Evolutionary conservation across 1,140 invertebrate species (phyloP), one percentile per base, ranked within the genome.

Genomic region (Pseudachorutes palmiensis): DNA sequence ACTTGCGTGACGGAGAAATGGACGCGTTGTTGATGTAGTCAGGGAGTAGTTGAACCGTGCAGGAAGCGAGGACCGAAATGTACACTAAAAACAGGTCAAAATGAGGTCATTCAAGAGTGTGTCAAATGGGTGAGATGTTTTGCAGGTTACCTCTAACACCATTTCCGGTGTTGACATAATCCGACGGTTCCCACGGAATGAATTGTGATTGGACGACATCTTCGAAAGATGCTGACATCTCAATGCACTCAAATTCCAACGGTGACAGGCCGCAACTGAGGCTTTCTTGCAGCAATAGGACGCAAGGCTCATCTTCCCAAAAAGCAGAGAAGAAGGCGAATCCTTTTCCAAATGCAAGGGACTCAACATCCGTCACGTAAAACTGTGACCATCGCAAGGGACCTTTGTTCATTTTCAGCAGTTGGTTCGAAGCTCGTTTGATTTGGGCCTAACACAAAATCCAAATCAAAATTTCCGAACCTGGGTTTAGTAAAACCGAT

Each of bases 271-370:
- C 22, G 16, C 57, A 57, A 28, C 41, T 64, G 5, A 58, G 22
- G 48, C 49, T 61, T 58, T 73, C 72, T 61, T 73, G 67, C 3
- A 73, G n/a, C 9, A 73, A 36, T 19, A 73, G 62, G 41, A 67
- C 51, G 51, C 69, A 71, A 22, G 65, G 60, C 32, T 67, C 63
- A 49, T 68, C 67, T 66, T 73, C 65, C 64, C 67, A 68, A 16
- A 69, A 49, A 0, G 72, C 72, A 36, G 69, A 65, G 49, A 71
- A 73, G 51, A 71, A 69, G 51, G 55, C 68, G 57, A 65, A 73
- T 2, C 69, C 67, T 30, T 67, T 61, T 60, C 72, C 72, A 9
- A 59, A 16, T 24, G 51, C 41, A 36, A 71, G 63, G 1, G 70
- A 60, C 45, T 65, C 64, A 9, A 59, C 29, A 22, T 68, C 65